A percentile compares a stretch with the other conserved stretches of the same genome.
Evolutionary conservation across 2,888 invertebrate genomes (phyloP).

Genomic region (Ferdinandea cuprea): DNA sequence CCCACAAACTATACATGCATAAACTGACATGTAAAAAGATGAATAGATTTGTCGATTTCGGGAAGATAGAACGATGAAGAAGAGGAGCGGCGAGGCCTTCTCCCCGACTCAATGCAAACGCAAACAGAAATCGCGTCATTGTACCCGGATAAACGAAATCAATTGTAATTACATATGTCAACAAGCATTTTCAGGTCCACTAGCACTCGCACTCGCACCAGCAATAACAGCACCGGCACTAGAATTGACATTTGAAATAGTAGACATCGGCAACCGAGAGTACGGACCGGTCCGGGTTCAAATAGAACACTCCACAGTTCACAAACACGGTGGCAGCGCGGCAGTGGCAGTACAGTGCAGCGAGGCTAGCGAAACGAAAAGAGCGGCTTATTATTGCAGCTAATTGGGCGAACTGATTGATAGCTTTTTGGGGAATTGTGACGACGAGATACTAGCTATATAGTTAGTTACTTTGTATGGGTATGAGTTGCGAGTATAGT

Average conservation of each 20-base stretch:
- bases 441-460: constrained; percentile 28
- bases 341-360: no score
- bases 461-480: constrained; percentile 4
- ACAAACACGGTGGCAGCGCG: no score
- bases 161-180: constrained; percentile 83
- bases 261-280: neutral
- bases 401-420: constrained; percentile 78
- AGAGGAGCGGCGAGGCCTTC: neutral
- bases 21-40: constrained; percentile 26
- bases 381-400: constrained; percentile 77
- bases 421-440: constrained; percentile 68
- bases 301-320: constrained; percentile 11
- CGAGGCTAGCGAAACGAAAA: constrained; percentile 29
- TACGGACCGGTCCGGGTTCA: neutral
- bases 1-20: constrained; percentile 1
- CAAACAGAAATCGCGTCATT: constrained; percentile 67
- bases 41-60: constrained; percentile 36
- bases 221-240: neutral
- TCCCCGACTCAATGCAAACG: constrained; percentile 46
- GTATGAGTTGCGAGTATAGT: neutral
- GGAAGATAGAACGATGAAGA: neutral
- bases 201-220: constrained; percentile 18
- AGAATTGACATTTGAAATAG: constrained; percentile 2
- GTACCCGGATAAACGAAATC: constrained; percentile 78
- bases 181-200: constrained; percentile 80